Evolutionary conservation across 35 echinoderm and acorn worm species (phyloP), one percentile per base, ranked within the genome.

Genomic region (Heliocidaris tuberculata): DNA sequence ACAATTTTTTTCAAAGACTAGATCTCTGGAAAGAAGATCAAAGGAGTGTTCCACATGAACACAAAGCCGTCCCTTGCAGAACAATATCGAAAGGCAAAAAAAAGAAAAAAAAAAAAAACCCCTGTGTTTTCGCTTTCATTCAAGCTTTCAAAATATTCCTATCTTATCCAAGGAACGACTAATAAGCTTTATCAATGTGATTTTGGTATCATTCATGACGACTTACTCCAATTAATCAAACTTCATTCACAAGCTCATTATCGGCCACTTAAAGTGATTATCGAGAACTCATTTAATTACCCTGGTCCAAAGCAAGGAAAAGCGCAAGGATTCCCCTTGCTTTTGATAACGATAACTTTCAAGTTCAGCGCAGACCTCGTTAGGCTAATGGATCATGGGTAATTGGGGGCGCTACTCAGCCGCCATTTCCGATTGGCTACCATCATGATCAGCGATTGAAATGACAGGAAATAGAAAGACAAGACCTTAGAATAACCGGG

Each of bases 181-280:
- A 78, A 78, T 78, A 24, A 78, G 27, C 27, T 78, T 78, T 30
- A 89, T 89, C 47, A 89, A 89, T 7, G 47, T 47, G 12, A 89
- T 89, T 89, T 89, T 89, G 87, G 87, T n/a, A 89, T 89, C 87
- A 89, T 89, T 89, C 87, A 89, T 47, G 87, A 89, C 32, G 47
- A 89, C 31, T 89, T 89, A 32, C 19, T 89, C 19, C 87, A 31
- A 89, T 89, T 89, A 89, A 89, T 89, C 87, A 89, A 48, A 19
- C 31, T 89, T 89, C 87, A 89, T 89, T 89, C 87, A 89, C 47
- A 89, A 48, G 87, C 31, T 89, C 87, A 27, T 89, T 89, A 89
- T 13, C 31, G 87, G 87, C 87, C 87, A 89, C 87, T 89, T 89
- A 47, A 32, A 47, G 31, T 89, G 87, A 89, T 89, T 89, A 89